These are phyloP conservation scores for Boloria selene DNA, from an alignment of 2,888 invertebrate genomes.

Conservation along the genomic window DNA sequence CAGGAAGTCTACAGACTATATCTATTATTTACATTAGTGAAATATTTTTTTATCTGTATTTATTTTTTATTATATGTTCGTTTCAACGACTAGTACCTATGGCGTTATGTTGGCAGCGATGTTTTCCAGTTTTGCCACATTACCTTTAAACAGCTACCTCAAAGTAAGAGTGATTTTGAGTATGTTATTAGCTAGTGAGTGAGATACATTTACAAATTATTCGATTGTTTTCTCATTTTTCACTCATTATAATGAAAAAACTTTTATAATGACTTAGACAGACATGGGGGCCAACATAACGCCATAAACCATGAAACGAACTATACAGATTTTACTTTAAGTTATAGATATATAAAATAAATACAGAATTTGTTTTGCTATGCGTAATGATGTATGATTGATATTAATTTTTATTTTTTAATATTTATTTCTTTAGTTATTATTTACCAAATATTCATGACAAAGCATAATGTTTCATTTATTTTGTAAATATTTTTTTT, in stretches of 20 bases:
- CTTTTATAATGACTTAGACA: too few relatives aligned
- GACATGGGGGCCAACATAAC: too few relatives aligned
- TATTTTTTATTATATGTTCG: background rate
- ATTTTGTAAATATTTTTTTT: slow-evolving; percentile 29
- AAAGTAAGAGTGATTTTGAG: too few relatives aligned
- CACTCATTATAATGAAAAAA: too few relatives aligned
- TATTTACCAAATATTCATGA: slow-evolving; percentile 3
- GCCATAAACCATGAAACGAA: too few relatives aligned
- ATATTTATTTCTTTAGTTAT: slow-evolving; percentile 12
- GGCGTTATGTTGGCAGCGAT: too few relatives aligned
- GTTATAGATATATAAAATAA: background rate
- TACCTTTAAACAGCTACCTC: too few relatives aligned
- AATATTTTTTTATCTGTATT: slow-evolving; percentile 3
- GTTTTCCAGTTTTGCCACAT: too few relatives aligned
- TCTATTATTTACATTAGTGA: background rate
- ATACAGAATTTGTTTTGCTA: background rate
- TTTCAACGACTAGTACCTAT: too few relatives aligned
- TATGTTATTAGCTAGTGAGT: too few relatives aligned
- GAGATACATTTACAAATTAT: too few relatives aligned
- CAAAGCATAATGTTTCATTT: slow-evolving; percentile 49
- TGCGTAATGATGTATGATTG: background rate
- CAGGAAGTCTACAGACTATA: slow-evolving; percentile 14
- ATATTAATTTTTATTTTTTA: slow-evolving; percentile 8
- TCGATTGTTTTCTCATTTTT: too few relatives aligned
- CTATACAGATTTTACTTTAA: background rate